phyloP scores from a whole-genome alignment of 1,140 invertebrate species.

The Colletes latitarsis region DNA sequence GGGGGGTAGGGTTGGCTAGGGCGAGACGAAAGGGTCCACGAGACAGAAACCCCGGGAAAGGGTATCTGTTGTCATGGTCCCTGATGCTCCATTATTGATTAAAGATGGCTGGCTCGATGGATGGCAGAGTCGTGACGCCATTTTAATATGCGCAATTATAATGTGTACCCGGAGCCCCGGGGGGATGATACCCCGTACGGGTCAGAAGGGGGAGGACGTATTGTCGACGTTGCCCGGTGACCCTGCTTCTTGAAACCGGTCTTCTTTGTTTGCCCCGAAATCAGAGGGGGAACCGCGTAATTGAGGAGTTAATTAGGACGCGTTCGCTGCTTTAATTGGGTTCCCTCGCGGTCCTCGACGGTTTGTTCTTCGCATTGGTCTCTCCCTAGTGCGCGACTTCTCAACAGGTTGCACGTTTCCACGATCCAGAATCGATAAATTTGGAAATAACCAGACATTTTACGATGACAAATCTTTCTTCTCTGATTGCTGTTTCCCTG shows the following conservation, averaged over 20 bases:
- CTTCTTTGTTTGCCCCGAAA: constrained; percentile 78
- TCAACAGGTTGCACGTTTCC: constrained; percentile 66
- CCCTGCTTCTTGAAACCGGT: constrained; percentile 47
- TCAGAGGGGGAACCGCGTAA: constrained; percentile 75
- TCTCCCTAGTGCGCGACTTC: constrained; percentile 20
- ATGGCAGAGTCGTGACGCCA: constrained; percentile 72
- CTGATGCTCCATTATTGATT: constrained; percentile 81
- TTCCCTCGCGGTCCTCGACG: constrained; percentile 44
- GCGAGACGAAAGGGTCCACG: constrained; percentile 70
- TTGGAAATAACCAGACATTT: no score
- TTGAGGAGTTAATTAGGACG: constrained; percentile 80
- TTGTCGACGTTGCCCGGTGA: constrained; percentile 40
- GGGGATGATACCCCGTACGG: constrained; percentile 25
- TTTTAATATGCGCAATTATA: constrained; percentile 81
- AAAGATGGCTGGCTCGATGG: constrained; percentile 78
- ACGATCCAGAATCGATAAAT: background rate
- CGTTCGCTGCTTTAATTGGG: constrained; percentile 77
- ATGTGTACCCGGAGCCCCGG: constrained; percentile 72
- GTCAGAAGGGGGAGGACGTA: constrained; percentile 18
- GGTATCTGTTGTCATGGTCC: constrained; percentile 81
- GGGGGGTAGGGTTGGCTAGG: constrained; percentile 21
- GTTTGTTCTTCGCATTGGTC: constrained; percentile 5
- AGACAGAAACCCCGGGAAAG: constrained; percentile 76
- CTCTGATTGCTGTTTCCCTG: no score
- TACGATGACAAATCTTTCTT: no score